Evolutionary conservation across 2,888 invertebrate genomes (phyloP).

Genomic region (Drosophila conformis): DNA sequence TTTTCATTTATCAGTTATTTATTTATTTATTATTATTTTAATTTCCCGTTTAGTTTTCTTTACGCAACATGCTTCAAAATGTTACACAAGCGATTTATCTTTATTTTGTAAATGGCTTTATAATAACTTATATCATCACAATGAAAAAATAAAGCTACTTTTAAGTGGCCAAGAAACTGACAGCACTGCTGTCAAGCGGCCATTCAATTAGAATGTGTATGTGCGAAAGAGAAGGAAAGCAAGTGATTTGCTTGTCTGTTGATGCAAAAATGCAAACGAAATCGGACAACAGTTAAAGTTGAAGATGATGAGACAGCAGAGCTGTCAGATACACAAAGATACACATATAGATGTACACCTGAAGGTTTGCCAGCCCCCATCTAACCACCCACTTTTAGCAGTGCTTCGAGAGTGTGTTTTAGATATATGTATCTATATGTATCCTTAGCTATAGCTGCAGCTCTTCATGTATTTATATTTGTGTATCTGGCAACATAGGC

Average conservation of each 20-base stretch:
- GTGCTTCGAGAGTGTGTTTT: neutral
- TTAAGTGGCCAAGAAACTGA: constrained; percentile 2
- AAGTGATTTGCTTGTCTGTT: constrained; percentile 25
- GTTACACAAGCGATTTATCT: neutral
- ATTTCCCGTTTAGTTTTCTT: neutral
- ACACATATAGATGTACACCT: neutral
- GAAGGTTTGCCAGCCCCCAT: neutral
- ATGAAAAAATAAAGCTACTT: neutral
- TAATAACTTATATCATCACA: neutral
- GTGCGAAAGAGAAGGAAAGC: constrained; percentile 7
- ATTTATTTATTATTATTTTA: too few relatives aligned
- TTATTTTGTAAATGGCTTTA: too few relatives aligned
- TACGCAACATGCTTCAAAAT: neutral
- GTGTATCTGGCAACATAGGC: neutral
- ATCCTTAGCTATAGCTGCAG: too few relatives aligned
- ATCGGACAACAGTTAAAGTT: constrained; percentile 36
- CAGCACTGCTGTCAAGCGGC: constrained; percentile 6
- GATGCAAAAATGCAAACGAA: constrained; percentile 62
- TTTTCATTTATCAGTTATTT: neutral
- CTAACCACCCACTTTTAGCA: neutral
- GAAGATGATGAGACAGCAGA: neutral
- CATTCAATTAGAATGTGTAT: neutral
- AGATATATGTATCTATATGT: neutral
- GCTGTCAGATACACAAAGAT: constrained; percentile 4
- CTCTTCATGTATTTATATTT: neutral